Conservation (phyloP, 2,888 invertebrate genomes). For the Lochmaea crataegi region DNA sequence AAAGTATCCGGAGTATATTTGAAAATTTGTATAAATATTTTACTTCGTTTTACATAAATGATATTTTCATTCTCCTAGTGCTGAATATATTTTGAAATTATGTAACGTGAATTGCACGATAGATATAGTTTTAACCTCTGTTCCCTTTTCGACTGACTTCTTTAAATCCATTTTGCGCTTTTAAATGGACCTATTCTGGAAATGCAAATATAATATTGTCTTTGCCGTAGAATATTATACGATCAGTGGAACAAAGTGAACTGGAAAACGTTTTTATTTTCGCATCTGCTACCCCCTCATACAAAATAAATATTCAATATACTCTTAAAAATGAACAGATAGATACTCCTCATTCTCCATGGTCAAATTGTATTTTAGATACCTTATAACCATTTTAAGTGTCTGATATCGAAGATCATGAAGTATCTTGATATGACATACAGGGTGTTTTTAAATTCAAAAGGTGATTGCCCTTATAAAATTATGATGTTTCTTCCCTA, state of each 20-base stretch:
- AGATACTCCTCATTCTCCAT: no score
- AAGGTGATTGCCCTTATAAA: no score
- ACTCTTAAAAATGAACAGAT: no score
- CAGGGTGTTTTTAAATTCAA: no score
- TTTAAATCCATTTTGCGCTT: background rate
- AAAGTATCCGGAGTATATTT: background rate
- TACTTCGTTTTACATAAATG: background rate
- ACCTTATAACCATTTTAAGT: no score
- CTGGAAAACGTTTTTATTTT: background rate
- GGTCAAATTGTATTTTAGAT: no score
- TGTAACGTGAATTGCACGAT: background rate
- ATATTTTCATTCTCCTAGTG: background rate
- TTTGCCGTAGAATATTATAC: background rate
- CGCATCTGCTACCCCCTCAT: background rate
- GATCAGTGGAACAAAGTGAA: background rate
- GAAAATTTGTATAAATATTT: background rate
- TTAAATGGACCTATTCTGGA: background rate
- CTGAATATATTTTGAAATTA: background rate
- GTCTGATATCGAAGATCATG: no score
- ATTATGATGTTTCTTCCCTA: no score
- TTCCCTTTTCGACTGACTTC: background rate
- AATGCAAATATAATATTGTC: constrained; percentile 1
- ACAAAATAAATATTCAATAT: no score
- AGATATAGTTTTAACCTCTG: background rate
- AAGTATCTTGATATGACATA: no score